Conservation (phyloP, 2,888 invertebrate species). For the Dorcus parallelipipedus region DNA sequence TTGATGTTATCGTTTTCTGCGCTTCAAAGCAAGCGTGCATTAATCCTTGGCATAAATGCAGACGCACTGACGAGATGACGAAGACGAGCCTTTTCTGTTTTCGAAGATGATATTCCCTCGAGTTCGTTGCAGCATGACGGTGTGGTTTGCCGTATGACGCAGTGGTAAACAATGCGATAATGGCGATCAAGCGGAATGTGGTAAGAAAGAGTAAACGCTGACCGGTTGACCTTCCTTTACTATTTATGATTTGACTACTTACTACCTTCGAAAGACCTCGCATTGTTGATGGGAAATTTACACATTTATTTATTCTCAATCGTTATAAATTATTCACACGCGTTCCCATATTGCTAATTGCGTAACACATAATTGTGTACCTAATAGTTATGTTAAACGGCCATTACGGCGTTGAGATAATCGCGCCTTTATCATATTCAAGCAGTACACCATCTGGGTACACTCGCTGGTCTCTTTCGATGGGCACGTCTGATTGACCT, state of each 20-base stretch:
- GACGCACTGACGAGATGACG: background rate
- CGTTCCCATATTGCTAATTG: background rate
- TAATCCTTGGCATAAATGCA: background rate
- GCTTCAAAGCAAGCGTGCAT: background rate
- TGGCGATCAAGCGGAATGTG: constrained; percentile 2
- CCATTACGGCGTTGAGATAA: too few species aligned
- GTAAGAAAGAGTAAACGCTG: constrained; percentile 2
- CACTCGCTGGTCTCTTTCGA: too few species aligned
- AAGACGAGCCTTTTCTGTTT: background rate
- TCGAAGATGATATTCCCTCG: background rate
- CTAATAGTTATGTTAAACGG: too few species aligned
- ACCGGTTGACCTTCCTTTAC: constrained; percentile 7
- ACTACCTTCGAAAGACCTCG: constrained; percentile 1
- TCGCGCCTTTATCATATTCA: too few species aligned
- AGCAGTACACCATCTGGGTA: too few species aligned
- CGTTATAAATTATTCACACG: background rate
- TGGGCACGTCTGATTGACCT: too few species aligned
- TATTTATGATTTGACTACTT: constrained; percentile 1
- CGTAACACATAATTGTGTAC: background rate
- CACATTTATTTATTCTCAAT: background rate
- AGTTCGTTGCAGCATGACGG: background rate
- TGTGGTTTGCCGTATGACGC: background rate
- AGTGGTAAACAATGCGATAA: background rate
- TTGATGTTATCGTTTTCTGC: too few species aligned
- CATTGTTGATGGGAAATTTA: background rate